Conservation (phyloP, 2,797 vertebrate genomes). For the Danio kyathit region DNA sequence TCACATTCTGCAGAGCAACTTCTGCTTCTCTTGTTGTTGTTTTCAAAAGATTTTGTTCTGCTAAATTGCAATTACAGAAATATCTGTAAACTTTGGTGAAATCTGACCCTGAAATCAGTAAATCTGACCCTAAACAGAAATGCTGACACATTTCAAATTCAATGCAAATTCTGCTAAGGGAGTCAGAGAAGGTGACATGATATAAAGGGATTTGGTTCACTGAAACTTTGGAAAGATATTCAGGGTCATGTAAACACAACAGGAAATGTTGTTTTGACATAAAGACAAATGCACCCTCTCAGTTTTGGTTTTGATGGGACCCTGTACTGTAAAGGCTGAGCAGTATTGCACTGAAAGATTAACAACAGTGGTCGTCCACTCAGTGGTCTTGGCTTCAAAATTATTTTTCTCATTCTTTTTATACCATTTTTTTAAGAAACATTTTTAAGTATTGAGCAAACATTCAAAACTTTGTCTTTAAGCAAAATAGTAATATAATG, state of each 20-base stretch:
- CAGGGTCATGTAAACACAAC: conserved; percentile 13
- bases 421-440: too few species aligned
- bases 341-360: conserved; percentile 2
- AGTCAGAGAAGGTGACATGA: conserved; percentile 23
- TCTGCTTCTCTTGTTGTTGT: not conserved
- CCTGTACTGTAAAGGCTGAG: conserved; percentile 14
- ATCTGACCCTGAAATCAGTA: conserved; percentile 7
- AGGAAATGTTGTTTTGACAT: conserved; percentile 6
- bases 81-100: conserved; percentile 25
- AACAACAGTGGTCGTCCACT: not conserved
- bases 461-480: not conserved
- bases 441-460: too few species aligned
- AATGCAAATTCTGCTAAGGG: not conserved
- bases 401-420: not conserved
- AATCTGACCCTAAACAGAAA: conserved; percentile 1
- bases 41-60: conserved; percentile 8
- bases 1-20: conserved; percentile 1
- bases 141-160: conserved; percentile 3
- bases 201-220: conserved; percentile 2
- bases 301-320: conserved; percentile 3
- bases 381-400: not conserved
- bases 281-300: conserved; percentile 19
- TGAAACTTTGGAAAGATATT: conserved; percentile 21
- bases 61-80: conserved; percentile 17
- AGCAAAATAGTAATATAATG: not conserved